These are phyloP conservation scores for rat (Rattus norvegicus) DNA, from an alignment of 2,113 vertebrate genomes.

Conservation along the genomic window GRCr8 NC_086023.1:58586001-58586500, in stretches of 20 bases:
- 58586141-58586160: background rate
- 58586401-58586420: background rate
- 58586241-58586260: background rate
- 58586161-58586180: background rate
- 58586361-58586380: constrained; percentile 43
- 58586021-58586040: background rate
- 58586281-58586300: background rate
- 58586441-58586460: too few species aligned
- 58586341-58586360: constrained; percentile 16
- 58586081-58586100: background rate
- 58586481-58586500: too few species aligned
- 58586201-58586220: background rate
- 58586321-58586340: constrained; percentile 21
- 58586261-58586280: background rate
- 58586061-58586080: background rate
- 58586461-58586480: too few species aligned
- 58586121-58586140: background rate
- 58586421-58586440: too few species aligned
- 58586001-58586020: background rate
- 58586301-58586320: constrained; percentile 5
- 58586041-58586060: background rate
- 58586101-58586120: background rate
- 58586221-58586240: background rate
- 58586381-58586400: background rate
- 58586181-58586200: background rate